Base-by-base conservation (phyloP, 2,888 invertebrate genomes). In the Trissoscelio sp. region DNA sequence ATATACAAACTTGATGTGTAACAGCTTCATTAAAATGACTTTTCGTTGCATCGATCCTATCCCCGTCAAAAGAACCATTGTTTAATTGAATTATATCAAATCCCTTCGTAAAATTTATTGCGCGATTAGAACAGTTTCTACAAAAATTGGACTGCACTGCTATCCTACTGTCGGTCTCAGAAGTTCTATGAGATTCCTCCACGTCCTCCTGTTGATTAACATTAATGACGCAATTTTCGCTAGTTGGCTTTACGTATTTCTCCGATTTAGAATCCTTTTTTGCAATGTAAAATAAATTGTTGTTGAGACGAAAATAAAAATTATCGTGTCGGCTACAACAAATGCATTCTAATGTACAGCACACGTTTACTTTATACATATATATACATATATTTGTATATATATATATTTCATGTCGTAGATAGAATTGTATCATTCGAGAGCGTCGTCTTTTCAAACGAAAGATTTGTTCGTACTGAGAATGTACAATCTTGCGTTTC, bases 291-390 rank as follows among this genome's bases (percentile, higher is more conserved):
- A 55, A 57, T 77, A 74, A 55, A 74, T 53, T 18, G 12, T 42
- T 42, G 44, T 79, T 73, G 53, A 74, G 20, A 60, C 39, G 60
- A 74, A 69, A 39, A 58, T 22, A 66, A 62, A 73, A 11, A 51
- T 55, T 14, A 60, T 77, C 48, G 31, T 42, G 42, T 14, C 39
- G 31, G 14, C 28, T 70, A 57, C 55, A 70, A 42, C 24, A 22
- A 69, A 48, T 64, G 31, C 48, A 39, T 62, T 69, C 37, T 74
- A 46, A 62, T 69, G 74, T 80, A 80, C 79, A 74, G 69, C 74
- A 64, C 64, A 79, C 22, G 31, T 79, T 70, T 69, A 57, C 31
- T 70, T 69, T 69, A 69, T 77, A 77, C 69, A 69, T 60, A 62
- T 57, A 74, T 64, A 69, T 46, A 37, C 37, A 39, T 64, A 64